A percentile compares a stretch with the other conserved stretches of the same genome.
Evolutionary conservation across 2,797 vertebrate genomes (phyloP).

Genomic region (Sebastes vulpes): DNA sequence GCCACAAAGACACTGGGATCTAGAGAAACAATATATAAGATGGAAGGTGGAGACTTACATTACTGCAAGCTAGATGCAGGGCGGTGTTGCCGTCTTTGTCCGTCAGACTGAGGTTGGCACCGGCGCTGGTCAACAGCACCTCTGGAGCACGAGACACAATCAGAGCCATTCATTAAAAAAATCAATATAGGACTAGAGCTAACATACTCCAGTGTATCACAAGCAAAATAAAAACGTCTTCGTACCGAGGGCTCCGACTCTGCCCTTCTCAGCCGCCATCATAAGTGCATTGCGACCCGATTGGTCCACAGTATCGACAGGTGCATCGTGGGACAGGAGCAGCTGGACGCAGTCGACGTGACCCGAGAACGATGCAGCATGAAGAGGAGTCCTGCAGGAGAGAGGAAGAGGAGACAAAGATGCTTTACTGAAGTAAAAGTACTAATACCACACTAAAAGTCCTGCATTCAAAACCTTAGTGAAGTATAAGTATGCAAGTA

Average conservation of each 20-base stretch:
- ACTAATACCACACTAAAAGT: background rate
- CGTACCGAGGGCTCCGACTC: conserved; percentile 88
- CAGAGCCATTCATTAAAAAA: background rate
- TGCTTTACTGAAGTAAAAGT: background rate
- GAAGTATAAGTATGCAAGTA: background rate
- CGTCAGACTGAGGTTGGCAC: conserved; percentile 87
- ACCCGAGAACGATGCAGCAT: conserved; percentile 92
- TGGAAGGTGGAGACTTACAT: conserved; percentile 82
- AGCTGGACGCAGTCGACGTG: conserved; percentile 93
- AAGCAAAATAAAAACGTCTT: background rate
- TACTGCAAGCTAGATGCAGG: conserved; percentile 94
- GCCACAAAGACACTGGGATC: background rate
- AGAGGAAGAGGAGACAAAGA: background rate
- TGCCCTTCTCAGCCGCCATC: conserved; percentile 92
- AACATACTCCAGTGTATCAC: background rate
- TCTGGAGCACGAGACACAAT: conserved; percentile 78
- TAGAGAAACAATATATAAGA: background rate
- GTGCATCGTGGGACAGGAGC: conserved; percentile 90
- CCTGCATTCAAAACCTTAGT: background rate
- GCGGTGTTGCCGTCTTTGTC: conserved; percentile 93
- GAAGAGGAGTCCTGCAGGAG: conserved; percentile 91
- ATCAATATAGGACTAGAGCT: background rate
- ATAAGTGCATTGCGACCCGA: conserved; percentile 91
- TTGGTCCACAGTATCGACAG: conserved; percentile 87
- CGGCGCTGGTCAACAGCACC: conserved; percentile 89